These are phyloP conservation scores for Butorides virescens DNA, from an alignment of 2,113 vertebrate genomes.

Conservation along the genomic window DNA sequence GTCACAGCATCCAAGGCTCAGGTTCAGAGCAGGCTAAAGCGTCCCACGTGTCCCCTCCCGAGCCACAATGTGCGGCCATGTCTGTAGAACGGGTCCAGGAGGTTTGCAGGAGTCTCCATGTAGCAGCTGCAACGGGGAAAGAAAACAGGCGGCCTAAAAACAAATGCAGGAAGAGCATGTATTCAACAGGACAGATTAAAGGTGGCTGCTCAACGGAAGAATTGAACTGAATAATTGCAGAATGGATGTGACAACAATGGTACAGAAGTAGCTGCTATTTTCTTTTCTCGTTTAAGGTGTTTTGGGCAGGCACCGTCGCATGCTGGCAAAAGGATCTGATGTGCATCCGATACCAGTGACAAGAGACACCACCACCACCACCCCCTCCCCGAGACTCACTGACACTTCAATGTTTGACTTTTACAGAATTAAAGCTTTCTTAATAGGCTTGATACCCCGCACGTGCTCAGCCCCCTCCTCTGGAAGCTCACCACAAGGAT, in stretches of 20 bases:
- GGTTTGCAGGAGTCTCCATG: background rate
- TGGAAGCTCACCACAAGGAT: rapidly evolving
- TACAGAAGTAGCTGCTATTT: background rate
- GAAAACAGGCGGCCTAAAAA: background rate
- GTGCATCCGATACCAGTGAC: rapidly evolving
- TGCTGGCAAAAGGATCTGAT: rapidly evolving
- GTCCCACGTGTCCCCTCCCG: rapidly evolving
- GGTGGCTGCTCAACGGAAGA: background rate
- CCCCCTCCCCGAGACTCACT: no score
- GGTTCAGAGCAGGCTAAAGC: background rate
- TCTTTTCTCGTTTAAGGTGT: background rate
- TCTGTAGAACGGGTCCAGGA: background rate
- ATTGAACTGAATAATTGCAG: background rate
- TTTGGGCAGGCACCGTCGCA: rapidly evolving
- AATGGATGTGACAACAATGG: background rate
- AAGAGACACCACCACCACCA: no score
- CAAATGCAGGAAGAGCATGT: background rate
- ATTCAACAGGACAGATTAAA: background rate
- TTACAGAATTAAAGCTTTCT: background rate
- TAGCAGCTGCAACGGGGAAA: background rate
- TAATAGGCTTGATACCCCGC: no score
- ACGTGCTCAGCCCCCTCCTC: rapidly evolving
- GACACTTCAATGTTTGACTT: background rate
- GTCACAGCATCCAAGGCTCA: background rate
- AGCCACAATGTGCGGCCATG: rapidly evolving